Percentiles rank a stretch among this genome's conserved stretches.
Evolutionary conservation across 2,888 invertebrate genomes (phyloP).

Genomic region (Tupiocoris notatus): DNA sequence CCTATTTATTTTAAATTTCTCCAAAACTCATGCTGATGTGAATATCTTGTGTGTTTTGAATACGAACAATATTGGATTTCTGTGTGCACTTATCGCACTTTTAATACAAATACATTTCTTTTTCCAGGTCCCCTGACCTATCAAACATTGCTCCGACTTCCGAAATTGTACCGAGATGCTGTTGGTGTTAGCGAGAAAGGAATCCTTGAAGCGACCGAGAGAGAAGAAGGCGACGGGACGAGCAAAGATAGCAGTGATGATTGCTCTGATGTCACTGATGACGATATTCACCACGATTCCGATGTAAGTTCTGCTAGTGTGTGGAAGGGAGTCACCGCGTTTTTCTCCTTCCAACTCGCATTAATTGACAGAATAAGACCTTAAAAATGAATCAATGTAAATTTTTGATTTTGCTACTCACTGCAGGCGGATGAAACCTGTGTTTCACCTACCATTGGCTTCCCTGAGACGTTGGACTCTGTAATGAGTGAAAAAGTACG

Average conservation of each 20-base stretch:
- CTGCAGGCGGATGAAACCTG: conserved; percentile 53
- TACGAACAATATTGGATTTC: neutral
- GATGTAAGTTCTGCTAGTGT: too few species aligned
- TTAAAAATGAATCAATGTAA: too few species aligned
- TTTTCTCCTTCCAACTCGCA: too few species aligned
- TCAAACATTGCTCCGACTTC: conserved; percentile 77
- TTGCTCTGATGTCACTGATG: conserved; percentile 64
- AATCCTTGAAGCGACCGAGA: conserved; percentile 45
- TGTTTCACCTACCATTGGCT: conserved; percentile 38
- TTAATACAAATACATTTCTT: too few species aligned
- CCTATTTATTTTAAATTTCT: neutral
- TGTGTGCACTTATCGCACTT: too few species aligned
- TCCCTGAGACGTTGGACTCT: conserved; percentile 42
- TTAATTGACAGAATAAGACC: too few species aligned
- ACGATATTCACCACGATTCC: conserved; percentile 47
- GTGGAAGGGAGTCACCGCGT: too few species aligned
- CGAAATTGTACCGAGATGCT: conserved; percentile 65
- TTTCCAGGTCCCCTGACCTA: conserved; percentile 68
- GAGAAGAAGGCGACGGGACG: conserved; percentile 61
- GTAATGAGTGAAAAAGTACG: conserved; percentile 30
- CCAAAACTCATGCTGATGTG: neutral
- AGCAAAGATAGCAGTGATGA: conserved; percentile 56
- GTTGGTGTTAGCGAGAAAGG: conserved; percentile 47
- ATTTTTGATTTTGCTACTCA: too few species aligned
- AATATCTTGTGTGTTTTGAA: neutral